Evolutionary conservation across 2,797 vertebrate genomes (phyloP).

Genomic region (Discoglossus pictus): DNA sequence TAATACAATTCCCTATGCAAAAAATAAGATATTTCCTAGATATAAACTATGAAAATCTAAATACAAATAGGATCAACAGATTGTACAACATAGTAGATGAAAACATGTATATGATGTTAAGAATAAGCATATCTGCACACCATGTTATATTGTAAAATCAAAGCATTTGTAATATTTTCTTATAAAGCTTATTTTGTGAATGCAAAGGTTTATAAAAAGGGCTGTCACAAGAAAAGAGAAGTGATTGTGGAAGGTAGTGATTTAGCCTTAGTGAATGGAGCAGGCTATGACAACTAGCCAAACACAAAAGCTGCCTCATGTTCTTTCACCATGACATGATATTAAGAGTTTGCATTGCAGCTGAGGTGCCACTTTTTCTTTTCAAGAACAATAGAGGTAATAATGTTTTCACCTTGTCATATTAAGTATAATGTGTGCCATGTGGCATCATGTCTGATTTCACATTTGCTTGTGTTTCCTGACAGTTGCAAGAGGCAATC

Average conservation of each 20-base stretch:
- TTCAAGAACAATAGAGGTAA: conserved; percentile 17
- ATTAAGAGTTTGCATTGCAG: neutral
- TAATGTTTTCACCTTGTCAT: neutral
- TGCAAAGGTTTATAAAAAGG: too few species aligned
- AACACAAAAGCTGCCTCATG: conserved; percentile 24
- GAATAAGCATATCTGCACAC: too few species aligned
- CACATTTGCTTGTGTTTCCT: conserved; percentile 65
- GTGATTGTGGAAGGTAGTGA: conserved; percentile 17
- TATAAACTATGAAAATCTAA: too few species aligned
- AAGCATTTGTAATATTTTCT: too few species aligned
- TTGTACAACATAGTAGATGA: too few species aligned
- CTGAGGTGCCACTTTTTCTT: conserved; percentile 20
- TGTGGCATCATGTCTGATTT: conserved; percentile 52
- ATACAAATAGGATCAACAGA: too few species aligned
- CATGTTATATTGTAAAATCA: too few species aligned
- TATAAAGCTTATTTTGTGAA: too few species aligned
- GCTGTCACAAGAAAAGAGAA: conserved; percentile 26
- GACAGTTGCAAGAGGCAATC: conserved; percentile 87
- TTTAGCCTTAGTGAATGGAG: conserved; percentile 22
- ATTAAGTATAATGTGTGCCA: conserved; percentile 1
- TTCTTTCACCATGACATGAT: conserved; percentile 2
- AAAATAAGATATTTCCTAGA: too few species aligned
- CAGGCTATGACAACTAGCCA: conserved; percentile 20
- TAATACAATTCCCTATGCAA: too few species aligned
- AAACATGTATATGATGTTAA: too few species aligned